Base-by-base conservation (phyloP, 2,797 vertebrate species). In the Myripristis murdjan region DNA sequence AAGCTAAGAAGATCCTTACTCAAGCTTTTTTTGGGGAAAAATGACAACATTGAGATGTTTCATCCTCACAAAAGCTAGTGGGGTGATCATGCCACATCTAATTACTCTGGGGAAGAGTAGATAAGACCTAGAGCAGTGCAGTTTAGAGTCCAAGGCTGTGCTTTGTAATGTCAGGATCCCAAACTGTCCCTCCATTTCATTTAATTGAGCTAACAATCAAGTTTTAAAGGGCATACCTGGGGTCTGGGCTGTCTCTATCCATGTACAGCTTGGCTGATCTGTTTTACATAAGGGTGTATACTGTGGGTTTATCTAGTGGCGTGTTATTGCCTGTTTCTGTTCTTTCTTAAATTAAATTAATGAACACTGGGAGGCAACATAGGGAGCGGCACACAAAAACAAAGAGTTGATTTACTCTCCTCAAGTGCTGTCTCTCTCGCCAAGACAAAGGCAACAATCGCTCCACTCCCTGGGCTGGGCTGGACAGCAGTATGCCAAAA, bases 281-380 rank as follows among this genome's bases (percentile, higher is more conserved):
- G 5, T 47, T 75, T 79, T 52, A 67, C 54, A 16, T 44, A 66
- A 48, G 53, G 39, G 63, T 79, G 84, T 75, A 72, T 39, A 24
- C 73, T 77, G 79, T 70, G 78, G 75, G 80, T 87, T 75, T 68
- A 73, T 79, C 62, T 72, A 24, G 48, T 60, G 43, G 75, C 83
- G 71, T 86, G 88, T 74, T 76, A 57, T 63, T 70, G 55, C 77
- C 47, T 81, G 87, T 65, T 76, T 48, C 49, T 73, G 86, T 86
- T 85, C 75, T 75, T 85, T 56, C 66, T 74, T 70, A 87, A 82
- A 92, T 93, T 81, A 86, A 89, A 90, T 91, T 89, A 92, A 92
- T 82, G 80, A 92, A 90, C 44, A 70, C 74, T 73, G 81, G 69
- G 73, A 88, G 88, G 84, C 69, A 83, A 86, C 78, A 74, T 79